Evolutionary conservation across 2,888 invertebrate genomes (phyloP).

Genomic region (Morpho helenor): DNA sequence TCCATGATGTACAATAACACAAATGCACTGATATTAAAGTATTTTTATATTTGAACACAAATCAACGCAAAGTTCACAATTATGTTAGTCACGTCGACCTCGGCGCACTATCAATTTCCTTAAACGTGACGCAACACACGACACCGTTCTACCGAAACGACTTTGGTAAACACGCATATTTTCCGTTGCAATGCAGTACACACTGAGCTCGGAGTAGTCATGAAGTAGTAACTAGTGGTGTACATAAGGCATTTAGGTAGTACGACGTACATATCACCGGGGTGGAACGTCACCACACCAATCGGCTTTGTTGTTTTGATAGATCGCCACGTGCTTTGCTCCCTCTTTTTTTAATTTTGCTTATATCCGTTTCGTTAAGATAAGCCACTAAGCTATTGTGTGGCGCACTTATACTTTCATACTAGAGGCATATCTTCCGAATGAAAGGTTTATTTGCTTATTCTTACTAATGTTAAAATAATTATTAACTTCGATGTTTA

Average conservation of each 20-base stretch:
- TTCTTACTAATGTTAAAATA: too few species aligned
- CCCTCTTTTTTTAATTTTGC: constrained; percentile 52
- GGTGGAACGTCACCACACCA: constrained; percentile 77
- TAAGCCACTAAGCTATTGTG: constrained; percentile 19
- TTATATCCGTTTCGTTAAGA: constrained; percentile 25
- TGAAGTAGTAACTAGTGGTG: constrained; percentile 79
- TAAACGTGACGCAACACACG: constrained; percentile 78
- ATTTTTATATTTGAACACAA: constrained; percentile 47
- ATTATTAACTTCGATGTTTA: too few species aligned
- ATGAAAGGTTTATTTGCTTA: background rate
- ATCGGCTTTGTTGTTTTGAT: constrained; percentile 79
- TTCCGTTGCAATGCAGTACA: constrained; percentile 80
- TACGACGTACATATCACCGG: constrained; percentile 79
- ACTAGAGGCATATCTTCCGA: constrained; percentile 1
- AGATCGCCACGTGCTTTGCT: constrained; percentile 73
- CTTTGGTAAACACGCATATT: constrained; percentile 80
- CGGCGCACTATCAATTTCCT: constrained; percentile 78
- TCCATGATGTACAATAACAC: constrained; percentile 54
- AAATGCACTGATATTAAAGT: constrained; percentile 45
- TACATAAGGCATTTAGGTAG: constrained; percentile 80
- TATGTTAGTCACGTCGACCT: constrained; percentile 76
- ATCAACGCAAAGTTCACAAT: constrained; percentile 62
- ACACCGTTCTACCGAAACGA: constrained; percentile 79
- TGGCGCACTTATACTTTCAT: constrained; percentile 12
- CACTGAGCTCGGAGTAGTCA: constrained; percentile 79